Base-by-base conservation (phyloP, 2,888 invertebrate genomes). In the Eupelmus urozonus region DNA sequence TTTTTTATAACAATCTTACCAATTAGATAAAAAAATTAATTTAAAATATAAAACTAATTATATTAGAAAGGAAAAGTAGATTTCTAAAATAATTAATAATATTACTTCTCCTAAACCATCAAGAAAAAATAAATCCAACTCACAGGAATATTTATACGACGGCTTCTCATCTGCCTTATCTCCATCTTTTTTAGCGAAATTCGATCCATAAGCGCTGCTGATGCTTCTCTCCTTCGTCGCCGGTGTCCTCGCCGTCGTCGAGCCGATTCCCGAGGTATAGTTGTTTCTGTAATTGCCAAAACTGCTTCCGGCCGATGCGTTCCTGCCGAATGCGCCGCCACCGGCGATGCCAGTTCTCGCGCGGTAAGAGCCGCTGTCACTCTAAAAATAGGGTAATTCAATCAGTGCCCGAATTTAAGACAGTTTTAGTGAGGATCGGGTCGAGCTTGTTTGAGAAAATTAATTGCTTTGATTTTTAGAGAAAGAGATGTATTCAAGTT, bases 91-190 rank as follows among this genome's bases (percentile, higher is more conserved):
- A 29, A 23, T 23, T 34, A 51, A 79, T 3, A 34, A 34, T 5
- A 34, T 5, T 9, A 34, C 9, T 34, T 34, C n/a, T 34, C 3
- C 34, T 5, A 34, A 34, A n/a, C n/a, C n/a, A 34, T 34, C 9
- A 34, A 5, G 9, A 34, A 5, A 34, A 34, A 34, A 34, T 5
- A 34, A 34, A 34, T 34, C 9, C 34, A 63, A 81, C 88, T 86
- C 71, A 89, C 89, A 81, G 67, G 87, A 84, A 84, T 85, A 88
- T 84, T 87, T 88, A 57, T 85, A 87, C 27, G 82, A 76, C 40
- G 85, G 76, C 80, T 88, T 88, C 69, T 78, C 78, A 20, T 78
- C 69, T 59, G 81, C 34, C 78, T 85, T 88, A 74, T 87, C 84
- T 34, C 82, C 83, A 70, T 85, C 86, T 67, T 86, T 86, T 80